Evolutionary conservation across 2,113 vertebrate genomes (phyloP), one percentile per base, ranked within the genome.

Genomic region (Bos javanicus): DNA sequence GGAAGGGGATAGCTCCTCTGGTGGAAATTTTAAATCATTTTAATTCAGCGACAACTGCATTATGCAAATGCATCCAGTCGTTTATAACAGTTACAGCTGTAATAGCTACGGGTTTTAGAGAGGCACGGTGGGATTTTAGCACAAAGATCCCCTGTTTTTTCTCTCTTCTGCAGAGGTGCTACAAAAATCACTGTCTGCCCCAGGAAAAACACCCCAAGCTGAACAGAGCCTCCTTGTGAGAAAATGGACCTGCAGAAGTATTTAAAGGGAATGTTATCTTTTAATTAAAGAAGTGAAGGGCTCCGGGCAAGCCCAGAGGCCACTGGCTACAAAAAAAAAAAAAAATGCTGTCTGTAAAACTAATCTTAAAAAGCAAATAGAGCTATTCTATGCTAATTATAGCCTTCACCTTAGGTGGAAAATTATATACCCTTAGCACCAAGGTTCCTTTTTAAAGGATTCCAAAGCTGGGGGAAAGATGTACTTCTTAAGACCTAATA

Each of bases 21-120:
- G 39, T 98, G 97, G 94, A 98, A 98, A 98, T 97, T 97, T 97
- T 98, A 98, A 98, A 99, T 99, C 97, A 98, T 97, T 98, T 96
- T 94, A 98, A 99, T 98, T 98, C 99, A 97, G 98, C 98, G 95
- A 97, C 98, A 99, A 98, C 98, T 98, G 97, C 98, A 99, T 99
- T 98, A 99, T 99, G 99, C 98, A 99, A 99, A 99, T 99, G 67
- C 83, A 93, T 26, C 87, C 56, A 98, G 98, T 97, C 98, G 87
- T 99, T 99, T 99, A 87, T 98, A 99, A 98, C 97, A 98, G 98
- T 98, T 98, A 98, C 97, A 98, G 98, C 98, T 98, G 95, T 90
- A 98, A 98, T 96, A 98, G 98, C 96, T 98, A 97, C 46, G 87
- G 92, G 97, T 96, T 97, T 98, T 98, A 97, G 96, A 43, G 39